Evolutionary conservation across 2,797 vertebrate species (phyloP).

Genomic region (Propithecus perrieri): DNA sequence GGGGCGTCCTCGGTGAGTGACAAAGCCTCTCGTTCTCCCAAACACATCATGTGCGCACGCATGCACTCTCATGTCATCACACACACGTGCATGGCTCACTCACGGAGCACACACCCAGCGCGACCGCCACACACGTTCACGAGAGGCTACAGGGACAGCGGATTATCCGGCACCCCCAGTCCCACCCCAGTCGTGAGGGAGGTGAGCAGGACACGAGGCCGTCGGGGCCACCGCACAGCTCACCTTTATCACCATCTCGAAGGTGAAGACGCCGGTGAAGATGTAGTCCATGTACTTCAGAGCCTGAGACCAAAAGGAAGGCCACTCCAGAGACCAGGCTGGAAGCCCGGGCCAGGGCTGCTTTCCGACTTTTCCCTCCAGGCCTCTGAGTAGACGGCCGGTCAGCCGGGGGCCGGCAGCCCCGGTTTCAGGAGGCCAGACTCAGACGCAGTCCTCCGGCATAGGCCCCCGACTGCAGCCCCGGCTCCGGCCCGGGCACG

Average conservation of each 20-base stretch:
- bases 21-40: neutral
- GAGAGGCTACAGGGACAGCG: neutral
- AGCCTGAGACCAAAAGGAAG: constrained; percentile 85
- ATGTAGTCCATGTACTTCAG: constrained; percentile 98
- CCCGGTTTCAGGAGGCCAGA: neutral
- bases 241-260: constrained; percentile 99
- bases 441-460: neutral
- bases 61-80: neutral
- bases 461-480: fast-evolving
- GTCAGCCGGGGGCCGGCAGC: fast-evolving
- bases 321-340: neutral
- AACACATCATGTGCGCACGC: neutral
- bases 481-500: neutral
- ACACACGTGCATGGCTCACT: fast-evolving
- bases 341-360: fast-evolving
- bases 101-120: fast-evolving
- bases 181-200: neutral
- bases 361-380: neutral
- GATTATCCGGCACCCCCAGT: neutral
- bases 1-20: fast-evolving
- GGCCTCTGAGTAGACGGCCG: neutral
- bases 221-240: constrained; percentile 33
- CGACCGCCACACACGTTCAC: neutral
- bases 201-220: neutral
- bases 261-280: constrained; percentile 98